Conservation (phyloP, 2,113 vertebrate genomes). For the Pyxicephalus adspersus region DNA sequence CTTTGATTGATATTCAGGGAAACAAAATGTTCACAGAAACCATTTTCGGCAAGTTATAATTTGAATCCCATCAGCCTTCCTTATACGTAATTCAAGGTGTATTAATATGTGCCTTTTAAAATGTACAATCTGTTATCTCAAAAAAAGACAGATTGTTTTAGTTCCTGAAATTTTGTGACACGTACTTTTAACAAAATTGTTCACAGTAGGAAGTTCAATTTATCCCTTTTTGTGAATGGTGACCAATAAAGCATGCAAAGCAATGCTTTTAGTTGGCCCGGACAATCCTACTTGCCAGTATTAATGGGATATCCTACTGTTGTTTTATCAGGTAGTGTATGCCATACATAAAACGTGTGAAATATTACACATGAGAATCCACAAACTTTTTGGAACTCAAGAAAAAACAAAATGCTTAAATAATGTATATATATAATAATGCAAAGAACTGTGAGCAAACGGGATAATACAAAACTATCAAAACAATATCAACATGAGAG, state of each 20-base stretch:
- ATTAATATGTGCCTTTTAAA: constrained; percentile 45
- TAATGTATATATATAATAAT: constrained; percentile 29
- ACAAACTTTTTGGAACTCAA: constrained; percentile 12
- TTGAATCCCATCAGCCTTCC: constrained; percentile 31
- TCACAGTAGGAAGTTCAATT: constrained; percentile 48
- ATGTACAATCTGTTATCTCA: constrained; percentile 25
- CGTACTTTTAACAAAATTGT: constrained; percentile 55
- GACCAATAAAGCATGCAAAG: constrained; percentile 39
- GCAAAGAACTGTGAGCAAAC: background rate
- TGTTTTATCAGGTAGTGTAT: constrained; percentile 28
- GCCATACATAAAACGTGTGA: constrained; percentile 20
- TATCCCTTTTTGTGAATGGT: constrained; percentile 42
- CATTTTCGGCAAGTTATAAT: constrained; percentile 45
- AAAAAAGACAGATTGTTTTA: constrained; percentile 33
- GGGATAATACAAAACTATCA: background rate
- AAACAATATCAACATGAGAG: too few relatives aligned
- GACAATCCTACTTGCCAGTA: constrained; percentile 30
- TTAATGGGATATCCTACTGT: constrained; percentile 41
- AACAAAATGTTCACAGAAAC: constrained; percentile 45
- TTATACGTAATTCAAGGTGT: constrained; percentile 40
- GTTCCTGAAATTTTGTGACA: constrained; percentile 34
- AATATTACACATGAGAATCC: constrained; percentile 25
- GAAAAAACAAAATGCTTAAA: constrained; percentile 17
- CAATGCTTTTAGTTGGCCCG: constrained; percentile 42
- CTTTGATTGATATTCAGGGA: constrained; percentile 31